Base-by-base conservation (phyloP, 2,797 vertebrate species). In the Acipenser ruthenus region DNA sequence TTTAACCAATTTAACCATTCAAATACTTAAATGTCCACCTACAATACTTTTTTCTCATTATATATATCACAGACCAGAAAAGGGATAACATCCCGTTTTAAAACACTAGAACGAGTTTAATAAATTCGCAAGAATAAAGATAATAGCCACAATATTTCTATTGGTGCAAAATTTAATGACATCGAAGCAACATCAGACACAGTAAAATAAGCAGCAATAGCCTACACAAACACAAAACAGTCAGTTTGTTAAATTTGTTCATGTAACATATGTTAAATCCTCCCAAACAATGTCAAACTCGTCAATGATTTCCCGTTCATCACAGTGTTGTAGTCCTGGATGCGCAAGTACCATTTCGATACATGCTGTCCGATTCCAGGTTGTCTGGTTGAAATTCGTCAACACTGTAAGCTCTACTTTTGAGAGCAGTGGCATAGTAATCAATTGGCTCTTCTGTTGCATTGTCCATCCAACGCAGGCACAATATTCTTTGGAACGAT, bases 391-490 rank as follows among this genome's bases (percentile, higher is more conserved):
- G 87, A 64, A 91, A 91, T 79, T 93, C 91, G 79, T 93, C 91
- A 71, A 92, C 88, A 63, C 92, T 94, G 80, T 91, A 93, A 0
- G 89, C 90, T 13, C 93, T 88, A 82, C 93, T 94, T 74, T 94
- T 94, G 72, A 95, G 86, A n/a, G 93, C 92, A 0, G 93, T 94
- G 15, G 15, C 15, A 18, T 93, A 95, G 82, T 95, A 94, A 78
- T 94, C 93, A 62, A 94, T 89, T 6, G 93, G 93, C 67, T 95
- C 93, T 75, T 94, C 93, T 0, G 89, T 79, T 8, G 89, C 91
- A 72, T 88, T 92, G 71, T 94, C 93, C 91, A 93, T 91, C 93
- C 93, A 95, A 13, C 91, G 88, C 68, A 94, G 91, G 72, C 93
- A 95, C 65, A 95, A 80, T 67, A 94, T 91, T 77, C 93, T 84